Conservation (phyloP, 2,888 invertebrate genomes). For the Trisateles emortualis region DNA sequence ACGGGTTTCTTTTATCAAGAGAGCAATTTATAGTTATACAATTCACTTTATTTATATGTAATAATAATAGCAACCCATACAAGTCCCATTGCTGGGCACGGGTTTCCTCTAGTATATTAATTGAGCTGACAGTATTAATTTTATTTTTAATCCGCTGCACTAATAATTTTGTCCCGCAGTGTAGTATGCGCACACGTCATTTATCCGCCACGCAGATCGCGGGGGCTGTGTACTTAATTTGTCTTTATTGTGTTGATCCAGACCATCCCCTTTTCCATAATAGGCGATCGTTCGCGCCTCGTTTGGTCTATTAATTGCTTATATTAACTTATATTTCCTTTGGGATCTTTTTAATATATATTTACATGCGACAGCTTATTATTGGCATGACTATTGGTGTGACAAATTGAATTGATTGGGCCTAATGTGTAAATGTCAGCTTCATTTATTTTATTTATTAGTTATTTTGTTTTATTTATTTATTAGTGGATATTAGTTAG, state of each 20-base stretch:
- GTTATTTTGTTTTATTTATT: slow-evolving; percentile 3
- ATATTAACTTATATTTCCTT: slow-evolving; percentile 68
- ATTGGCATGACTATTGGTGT: slow-evolving; percentile 25
- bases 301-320: slow-evolving; percentile 73
- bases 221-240: slow-evolving; percentile 69
- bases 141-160: not conserved
- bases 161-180: slow-evolving; percentile 33
- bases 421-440: slow-evolving; percentile 6
- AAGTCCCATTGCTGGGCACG: no score
- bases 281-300: slow-evolving; percentile 62
- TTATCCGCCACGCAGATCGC: slow-evolving; percentile 60
- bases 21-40: no score
- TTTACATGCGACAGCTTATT: slow-evolving; percentile 48
- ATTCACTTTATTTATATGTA: no score
- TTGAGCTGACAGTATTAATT: slow-evolving; percentile 1
- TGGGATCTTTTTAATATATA: slow-evolving; percentile 53
- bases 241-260: slow-evolving; percentile 66
- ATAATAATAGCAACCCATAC: no score
- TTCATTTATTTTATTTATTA: not conserved
- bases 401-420: slow-evolving; percentile 29
- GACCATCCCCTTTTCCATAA: slow-evolving; percentile 47
- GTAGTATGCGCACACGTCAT: slow-evolving; percentile 54
- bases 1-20: no score
- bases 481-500: not conserved
- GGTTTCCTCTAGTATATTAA: no score